phyloP scores from a whole-genome alignment of 2,888 invertebrate species.

The Strigamia crassipes region DNA sequence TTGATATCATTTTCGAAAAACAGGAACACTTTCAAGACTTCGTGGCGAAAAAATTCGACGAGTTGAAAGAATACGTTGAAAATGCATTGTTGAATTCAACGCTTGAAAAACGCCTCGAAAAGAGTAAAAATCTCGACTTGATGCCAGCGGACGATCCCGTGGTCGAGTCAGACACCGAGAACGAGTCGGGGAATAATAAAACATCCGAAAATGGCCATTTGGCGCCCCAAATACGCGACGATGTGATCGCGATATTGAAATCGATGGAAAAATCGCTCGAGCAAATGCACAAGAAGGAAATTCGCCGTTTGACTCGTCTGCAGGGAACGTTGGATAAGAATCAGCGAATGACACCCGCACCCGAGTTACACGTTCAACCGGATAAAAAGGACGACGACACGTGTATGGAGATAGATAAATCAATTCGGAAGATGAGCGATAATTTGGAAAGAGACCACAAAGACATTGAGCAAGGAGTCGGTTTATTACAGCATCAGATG shows the following conservation, averaged over 20 bases:
- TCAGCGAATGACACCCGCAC: neutral
- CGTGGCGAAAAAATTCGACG: neutral
- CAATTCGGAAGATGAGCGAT: neutral
- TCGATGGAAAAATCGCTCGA: neutral
- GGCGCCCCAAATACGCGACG: neutral
- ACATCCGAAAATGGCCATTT: neutral
- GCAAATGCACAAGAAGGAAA: neutral
- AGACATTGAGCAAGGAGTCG: neutral
- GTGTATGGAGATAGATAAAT: neutral
- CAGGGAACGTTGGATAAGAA: neutral
- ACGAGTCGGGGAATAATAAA: neutral
- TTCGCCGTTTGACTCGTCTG: neutral
- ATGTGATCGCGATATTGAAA: neutral
- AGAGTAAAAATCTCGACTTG: neutral
- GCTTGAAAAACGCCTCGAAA: neutral
- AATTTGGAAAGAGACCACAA: neutral
- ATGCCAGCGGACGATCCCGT: neutral
- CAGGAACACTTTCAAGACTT: neutral
- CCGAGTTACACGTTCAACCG: neutral
- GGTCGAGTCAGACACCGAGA: too few relatives aligned
- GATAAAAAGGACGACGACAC: neutral
- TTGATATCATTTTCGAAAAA: neutral
- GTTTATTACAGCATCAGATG: constrained; percentile 19
- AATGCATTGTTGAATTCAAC: neutral
- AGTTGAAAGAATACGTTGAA: neutral